Percentiles rank a stretch among this genome's conserved stretches.
Conservation (phyloP, 2,888 invertebrate species). For the Papilio protenor region DNA sequence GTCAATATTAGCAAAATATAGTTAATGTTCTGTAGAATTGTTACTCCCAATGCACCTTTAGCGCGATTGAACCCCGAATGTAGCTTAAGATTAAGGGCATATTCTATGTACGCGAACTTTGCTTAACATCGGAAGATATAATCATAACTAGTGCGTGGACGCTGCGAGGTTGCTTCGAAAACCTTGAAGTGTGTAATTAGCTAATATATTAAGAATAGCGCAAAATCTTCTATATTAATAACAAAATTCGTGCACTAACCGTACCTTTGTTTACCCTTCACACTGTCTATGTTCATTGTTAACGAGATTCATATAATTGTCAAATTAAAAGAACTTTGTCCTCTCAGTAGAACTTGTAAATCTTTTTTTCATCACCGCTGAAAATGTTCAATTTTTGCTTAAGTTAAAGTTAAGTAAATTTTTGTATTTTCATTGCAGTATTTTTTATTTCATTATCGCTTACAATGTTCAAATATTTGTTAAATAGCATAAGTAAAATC, state of each 20-base stretch:
- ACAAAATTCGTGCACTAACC: not conserved
- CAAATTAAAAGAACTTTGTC: not conserved
- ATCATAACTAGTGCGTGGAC: not conserved
- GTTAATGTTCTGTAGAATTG: not conserved
- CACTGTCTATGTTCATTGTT: not conserved
- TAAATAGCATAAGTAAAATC: not conserved
- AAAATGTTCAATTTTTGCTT: not conserved
- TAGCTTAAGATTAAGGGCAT: not conserved
- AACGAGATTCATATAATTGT: not conserved
- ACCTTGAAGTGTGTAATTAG: not conserved
- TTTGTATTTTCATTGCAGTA: slow-evolving; percentile 2
- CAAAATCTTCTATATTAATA: not conserved
- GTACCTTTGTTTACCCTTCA: not conserved
- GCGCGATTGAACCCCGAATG: not conserved
- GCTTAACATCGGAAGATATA: not conserved
- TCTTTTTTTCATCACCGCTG: not conserved
- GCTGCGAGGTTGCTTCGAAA: too few relatives aligned
- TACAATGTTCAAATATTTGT: slow-evolving; percentile 11
- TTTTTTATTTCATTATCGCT: slow-evolving; percentile 3
- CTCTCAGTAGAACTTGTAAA: not conserved
- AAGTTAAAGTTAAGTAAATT: slow-evolving; percentile 2
- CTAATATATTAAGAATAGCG: not conserved
- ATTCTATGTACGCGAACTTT: not conserved
- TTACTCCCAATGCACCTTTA: slow-evolving; percentile 6
- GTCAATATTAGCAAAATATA: slow-evolving; percentile 8